Evolutionary conservation across 2,797 vertebrate species (phyloP), one percentile per base, ranked within the genome.

Genomic region (Pempheris klunzingeri): DNA sequence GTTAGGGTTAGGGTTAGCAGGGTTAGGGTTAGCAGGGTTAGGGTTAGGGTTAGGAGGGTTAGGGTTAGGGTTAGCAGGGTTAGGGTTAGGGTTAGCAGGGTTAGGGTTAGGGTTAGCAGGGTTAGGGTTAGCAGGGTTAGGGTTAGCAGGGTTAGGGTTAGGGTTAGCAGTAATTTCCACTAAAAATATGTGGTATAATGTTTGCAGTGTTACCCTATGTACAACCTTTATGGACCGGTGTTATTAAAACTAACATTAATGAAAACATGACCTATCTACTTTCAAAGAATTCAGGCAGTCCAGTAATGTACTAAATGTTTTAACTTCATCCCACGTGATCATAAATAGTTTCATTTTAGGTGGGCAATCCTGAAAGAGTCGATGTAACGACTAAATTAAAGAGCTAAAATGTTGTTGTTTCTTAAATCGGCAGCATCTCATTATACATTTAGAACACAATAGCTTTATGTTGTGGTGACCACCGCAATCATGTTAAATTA

Each of bases 321-420:
- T 1, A 46, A 7, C 24, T 22, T 49, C 7, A n/a, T 70, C 20
- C 14, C 10, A 24, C 55, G 22, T 9, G 41, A 64, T 43, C 5
- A 26, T 18, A 46, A 52, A 67, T 34, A 67, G 22, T 30, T 30
- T 36, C 14, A 20, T 65, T 17, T 43, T 20, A 28, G 17, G 22
- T 9, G 1, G 22, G 26, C 11, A 3, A n/a, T 28, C 67, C 22
- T 18, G 11, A 11, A 60, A 18, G 4, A 8, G 0, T 4, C 9
- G 18, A 38, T 18, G 54, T 22, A n/a, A n/a, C n/a, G n/a, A n/a
- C n/a, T n/a, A 61, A 77, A 74, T 76, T 46, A 68, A 72, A 77
- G 44, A 34, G n/a, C 47, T 17, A 4, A 41, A 60, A 30, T 46
- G 2, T n/a, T n/a, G n/a, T n/a, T n/a, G 15, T 62, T 66, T 55